Conservation (phyloP, 1,140 invertebrate genomes). For the Ceratina japonica region DNA sequence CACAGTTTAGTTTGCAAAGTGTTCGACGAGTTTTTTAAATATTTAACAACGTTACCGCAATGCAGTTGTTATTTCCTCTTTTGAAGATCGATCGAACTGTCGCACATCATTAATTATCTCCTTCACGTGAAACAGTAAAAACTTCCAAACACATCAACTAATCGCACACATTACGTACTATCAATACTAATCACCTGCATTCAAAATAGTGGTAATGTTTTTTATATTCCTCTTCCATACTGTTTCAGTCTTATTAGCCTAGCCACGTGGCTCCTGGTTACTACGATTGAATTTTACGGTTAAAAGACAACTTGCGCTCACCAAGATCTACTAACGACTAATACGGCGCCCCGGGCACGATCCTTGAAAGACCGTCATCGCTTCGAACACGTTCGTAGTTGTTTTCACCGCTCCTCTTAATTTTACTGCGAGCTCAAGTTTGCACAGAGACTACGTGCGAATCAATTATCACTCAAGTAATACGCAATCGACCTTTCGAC, state of each 20-base stretch:
- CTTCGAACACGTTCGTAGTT: background rate
- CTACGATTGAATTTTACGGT: slow-evolving; percentile 12
- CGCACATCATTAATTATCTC: background rate
- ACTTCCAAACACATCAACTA: no score
- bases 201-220: no score
- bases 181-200: no score
- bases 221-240: no score
- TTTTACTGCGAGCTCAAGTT: background rate
- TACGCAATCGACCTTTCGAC: no score
- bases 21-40: slow-evolving; percentile 26
- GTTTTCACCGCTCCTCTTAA: slow-evolving; percentile 4
- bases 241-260: background rate
- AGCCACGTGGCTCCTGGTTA: background rate
- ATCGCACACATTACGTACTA: no score
- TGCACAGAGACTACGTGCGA: background rate
- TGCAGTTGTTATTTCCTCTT: slow-evolving; percentile 16
- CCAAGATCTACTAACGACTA: slow-evolving; percentile 28
- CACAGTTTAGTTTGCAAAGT: background rate
- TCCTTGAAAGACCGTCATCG: slow-evolving; percentile 25
- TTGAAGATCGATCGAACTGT: background rate
- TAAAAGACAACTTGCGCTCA: slow-evolving; percentile 9
- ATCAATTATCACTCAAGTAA: background rate
- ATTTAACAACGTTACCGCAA: slow-evolving; percentile 31
- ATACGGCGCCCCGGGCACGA: slow-evolving; percentile 1
- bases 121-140: background rate